phyloP scores from a whole-genome alignment of 2,113 vertebrate species.

The Malurus elegans region DNA sequence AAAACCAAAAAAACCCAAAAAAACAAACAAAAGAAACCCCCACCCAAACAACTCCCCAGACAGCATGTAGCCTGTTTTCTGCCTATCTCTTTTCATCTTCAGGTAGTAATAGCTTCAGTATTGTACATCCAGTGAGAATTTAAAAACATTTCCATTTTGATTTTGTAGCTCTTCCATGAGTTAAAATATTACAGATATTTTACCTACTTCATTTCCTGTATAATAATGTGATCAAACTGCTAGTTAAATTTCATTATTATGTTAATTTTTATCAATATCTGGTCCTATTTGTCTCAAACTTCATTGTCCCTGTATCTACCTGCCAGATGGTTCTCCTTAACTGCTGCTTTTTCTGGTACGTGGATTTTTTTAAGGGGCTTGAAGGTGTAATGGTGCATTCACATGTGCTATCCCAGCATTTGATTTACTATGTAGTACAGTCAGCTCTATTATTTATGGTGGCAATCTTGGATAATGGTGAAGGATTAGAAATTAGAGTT shows the following conservation, averaged over 20 bases:
- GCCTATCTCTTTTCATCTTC: neutral
- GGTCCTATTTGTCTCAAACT: neutral
- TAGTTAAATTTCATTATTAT: neutral
- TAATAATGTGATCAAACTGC: neutral
- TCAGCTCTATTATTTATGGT: neutral
- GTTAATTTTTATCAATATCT: neutral
- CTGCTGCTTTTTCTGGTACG: neutral
- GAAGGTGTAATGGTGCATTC: neutral
- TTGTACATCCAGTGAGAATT: neutral
- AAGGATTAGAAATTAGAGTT: neutral
- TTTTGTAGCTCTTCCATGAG: neutral
- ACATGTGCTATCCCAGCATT: neutral
- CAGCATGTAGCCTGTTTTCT: neutral
- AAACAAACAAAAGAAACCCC: neutral
- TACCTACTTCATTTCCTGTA: neutral
- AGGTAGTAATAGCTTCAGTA: neutral
- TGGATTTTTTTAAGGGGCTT: neutral
- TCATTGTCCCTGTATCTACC: neutral
- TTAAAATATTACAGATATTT: constrained; percentile 20
- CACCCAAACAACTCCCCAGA: neutral
- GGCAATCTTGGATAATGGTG: neutral
- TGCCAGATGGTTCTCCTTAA: neutral
- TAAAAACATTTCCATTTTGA: neutral
- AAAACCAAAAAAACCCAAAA: fast-evolving
- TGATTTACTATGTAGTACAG: neutral